phyloP scores from a whole-genome alignment of 2,888 invertebrate species.

The Caenorhabditis sp. region DNA sequence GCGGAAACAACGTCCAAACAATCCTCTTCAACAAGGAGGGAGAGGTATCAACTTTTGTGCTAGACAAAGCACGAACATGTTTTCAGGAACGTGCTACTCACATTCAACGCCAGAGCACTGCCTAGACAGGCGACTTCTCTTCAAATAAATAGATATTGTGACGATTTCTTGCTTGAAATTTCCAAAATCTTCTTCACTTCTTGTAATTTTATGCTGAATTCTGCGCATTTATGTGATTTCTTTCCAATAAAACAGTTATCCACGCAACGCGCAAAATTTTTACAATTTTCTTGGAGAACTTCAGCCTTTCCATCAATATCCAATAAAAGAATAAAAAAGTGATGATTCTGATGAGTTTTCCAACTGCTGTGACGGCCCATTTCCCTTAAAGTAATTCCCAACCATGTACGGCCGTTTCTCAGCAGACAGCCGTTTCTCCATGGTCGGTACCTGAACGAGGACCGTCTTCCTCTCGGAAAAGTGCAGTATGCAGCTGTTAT shows the following conservation, averaged over 20 bases:
- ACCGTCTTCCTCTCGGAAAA: too few relatives aligned
- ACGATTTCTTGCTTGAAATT: slow-evolving; percentile 34
- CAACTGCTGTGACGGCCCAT: too few relatives aligned
- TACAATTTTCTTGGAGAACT: background rate
- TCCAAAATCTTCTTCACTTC: slow-evolving; percentile 41
- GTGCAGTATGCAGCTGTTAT: too few relatives aligned
- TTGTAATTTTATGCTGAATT: slow-evolving; percentile 36
- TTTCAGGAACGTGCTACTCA: slow-evolving; percentile 77
- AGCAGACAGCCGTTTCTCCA: too few relatives aligned
- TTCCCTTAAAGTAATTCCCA: too few relatives aligned
- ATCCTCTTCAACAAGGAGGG: slow-evolving; percentile 78
- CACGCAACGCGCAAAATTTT: background rate
- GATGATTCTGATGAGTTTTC: too few relatives aligned
- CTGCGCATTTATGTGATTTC: slow-evolving; percentile 21
- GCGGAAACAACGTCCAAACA: slow-evolving; percentile 77
- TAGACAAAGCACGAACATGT: background rate
- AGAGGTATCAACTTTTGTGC: slow-evolving; percentile 65
- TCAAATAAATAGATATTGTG: slow-evolving; percentile 39
- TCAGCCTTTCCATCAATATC: too few relatives aligned
- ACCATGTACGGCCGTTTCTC: too few relatives aligned
- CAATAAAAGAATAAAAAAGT: too few relatives aligned
- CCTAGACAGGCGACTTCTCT: slow-evolving; percentile 53
- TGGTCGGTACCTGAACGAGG: too few relatives aligned
- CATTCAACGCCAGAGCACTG: slow-evolving; percentile 72
- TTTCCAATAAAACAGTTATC: slow-evolving; percentile 27